Evolutionary conservation across 2,797 vertebrate genomes (phyloP).

Genomic region (Aplochiton taeniatus): DNA sequence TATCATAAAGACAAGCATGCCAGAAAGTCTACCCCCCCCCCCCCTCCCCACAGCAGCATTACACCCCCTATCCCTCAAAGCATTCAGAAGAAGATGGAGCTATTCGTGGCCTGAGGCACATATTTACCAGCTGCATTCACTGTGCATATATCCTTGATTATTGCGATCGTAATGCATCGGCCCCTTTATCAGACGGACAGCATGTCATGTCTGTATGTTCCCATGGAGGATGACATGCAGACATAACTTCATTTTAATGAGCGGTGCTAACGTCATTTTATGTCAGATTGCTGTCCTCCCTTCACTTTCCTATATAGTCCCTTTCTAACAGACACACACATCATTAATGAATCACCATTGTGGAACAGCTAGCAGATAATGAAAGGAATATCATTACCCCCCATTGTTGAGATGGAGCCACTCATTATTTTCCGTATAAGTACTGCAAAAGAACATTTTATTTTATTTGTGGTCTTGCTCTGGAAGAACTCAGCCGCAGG

Average conservation of each 20-base stretch:
- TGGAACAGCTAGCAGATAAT: constrained; percentile 33
- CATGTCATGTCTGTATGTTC: too few relatives aligned
- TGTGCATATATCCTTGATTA: neutral
- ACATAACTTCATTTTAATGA: too few relatives aligned
- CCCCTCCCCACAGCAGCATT: too few relatives aligned
- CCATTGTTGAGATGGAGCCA: constrained; percentile 43
- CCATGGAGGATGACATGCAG: too few relatives aligned
- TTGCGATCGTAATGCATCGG: too few relatives aligned
- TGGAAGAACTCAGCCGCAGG: constrained; percentile 31
- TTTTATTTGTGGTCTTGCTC: constrained; percentile 32
- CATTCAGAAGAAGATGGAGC: constrained; percentile 42
- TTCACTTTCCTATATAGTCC: too few relatives aligned
- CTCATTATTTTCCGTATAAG: constrained; percentile 44
- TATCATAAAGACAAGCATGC: constrained; percentile 40
- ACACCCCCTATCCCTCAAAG: constrained; percentile 13
- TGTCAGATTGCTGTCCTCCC: too few relatives aligned
- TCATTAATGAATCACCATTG: constrained; percentile 6
- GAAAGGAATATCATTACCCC: constrained; percentile 48
- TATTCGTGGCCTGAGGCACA: constrained; percentile 54
- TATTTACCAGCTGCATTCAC: constrained; percentile 44
- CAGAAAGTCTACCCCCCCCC: constrained; percentile 34
- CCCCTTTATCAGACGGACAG: too few relatives aligned
- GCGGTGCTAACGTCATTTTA: too few relatives aligned
- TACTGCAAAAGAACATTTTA: constrained; percentile 44
- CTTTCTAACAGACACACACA: too few relatives aligned